Conservation (phyloP, 2,113 vertebrate genomes). For the Neopipo cinnamomea region DNA sequence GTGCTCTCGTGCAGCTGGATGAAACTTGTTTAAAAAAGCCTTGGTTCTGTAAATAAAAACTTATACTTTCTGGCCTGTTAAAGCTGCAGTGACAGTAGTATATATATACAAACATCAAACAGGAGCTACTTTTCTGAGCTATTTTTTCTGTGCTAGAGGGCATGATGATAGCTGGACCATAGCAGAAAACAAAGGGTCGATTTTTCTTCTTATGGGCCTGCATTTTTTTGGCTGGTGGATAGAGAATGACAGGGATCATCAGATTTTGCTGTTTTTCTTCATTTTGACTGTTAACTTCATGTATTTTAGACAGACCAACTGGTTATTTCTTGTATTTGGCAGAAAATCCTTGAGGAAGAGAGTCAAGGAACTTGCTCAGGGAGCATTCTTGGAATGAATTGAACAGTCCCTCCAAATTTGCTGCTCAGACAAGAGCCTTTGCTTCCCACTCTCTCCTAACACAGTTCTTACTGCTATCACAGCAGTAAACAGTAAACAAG, state of each 20-base stretch:
- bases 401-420: background rate
- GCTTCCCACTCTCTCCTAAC: background rate
- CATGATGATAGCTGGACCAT: too few relatives aligned
- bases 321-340: background rate
- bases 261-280: background rate
- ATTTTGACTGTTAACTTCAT: background rate
- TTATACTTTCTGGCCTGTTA: background rate
- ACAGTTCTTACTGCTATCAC: background rate
- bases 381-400: background rate
- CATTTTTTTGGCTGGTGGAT: background rate
- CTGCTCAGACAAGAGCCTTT: background rate
- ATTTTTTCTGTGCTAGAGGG: background rate
- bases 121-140: background rate
- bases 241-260: background rate
- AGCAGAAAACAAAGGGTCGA: background rate
- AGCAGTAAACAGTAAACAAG: slow-evolving; percentile 16
- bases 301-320: background rate
- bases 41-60: background rate
- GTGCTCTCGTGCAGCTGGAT: background rate
- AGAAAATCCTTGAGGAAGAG: background rate
- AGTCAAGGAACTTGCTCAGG: background rate
- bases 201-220: background rate
- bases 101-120: background rate
- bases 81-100: background rate
- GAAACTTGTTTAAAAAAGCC: background rate